Conservation (phyloP, 1,140 invertebrate genomes). For the Magallana gigas region DNA sequence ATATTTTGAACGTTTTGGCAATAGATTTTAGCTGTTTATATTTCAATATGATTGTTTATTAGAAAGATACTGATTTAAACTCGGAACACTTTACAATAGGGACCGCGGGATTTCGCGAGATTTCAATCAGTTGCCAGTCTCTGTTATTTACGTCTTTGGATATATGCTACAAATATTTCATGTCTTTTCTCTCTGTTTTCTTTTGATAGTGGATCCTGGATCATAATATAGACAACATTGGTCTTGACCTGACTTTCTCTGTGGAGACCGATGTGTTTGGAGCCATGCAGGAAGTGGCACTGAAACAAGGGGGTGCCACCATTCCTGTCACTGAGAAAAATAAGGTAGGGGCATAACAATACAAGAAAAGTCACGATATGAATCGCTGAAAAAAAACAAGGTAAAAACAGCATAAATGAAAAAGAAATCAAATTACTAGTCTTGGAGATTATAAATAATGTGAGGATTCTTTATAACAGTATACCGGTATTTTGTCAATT, state of each 20-base stretch:
- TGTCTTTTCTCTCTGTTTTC: not conserved
- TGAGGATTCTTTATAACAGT: not conserved
- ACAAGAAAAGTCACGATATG: not conserved
- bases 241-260: slow-evolving; percentile 95
- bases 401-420: too few species aligned
- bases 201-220: slow-evolving; percentile 84
- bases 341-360: slow-evolving; percentile 81
- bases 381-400: not conserved
- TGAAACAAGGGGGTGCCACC: slow-evolving; percentile 82
- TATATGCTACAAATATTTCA: too few species aligned
- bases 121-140: too few species aligned
- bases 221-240: slow-evolving; percentile 90
- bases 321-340: slow-evolving; percentile 94
- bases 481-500: too few species aligned
- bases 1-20: too few species aligned
- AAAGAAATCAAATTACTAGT: not conserved
- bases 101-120: too few species aligned
- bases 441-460: not conserved
- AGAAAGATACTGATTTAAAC: too few species aligned
- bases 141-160: too few species aligned
- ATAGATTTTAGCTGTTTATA: too few species aligned
- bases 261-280: slow-evolving; percentile 98
- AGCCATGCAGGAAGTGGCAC: slow-evolving; percentile 87
- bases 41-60: too few species aligned
- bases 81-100: too few species aligned